Conservation (phyloP, 30 jellyfish, hydroid and myxozoan genomes). For the Sanderia malayensis region DNA sequence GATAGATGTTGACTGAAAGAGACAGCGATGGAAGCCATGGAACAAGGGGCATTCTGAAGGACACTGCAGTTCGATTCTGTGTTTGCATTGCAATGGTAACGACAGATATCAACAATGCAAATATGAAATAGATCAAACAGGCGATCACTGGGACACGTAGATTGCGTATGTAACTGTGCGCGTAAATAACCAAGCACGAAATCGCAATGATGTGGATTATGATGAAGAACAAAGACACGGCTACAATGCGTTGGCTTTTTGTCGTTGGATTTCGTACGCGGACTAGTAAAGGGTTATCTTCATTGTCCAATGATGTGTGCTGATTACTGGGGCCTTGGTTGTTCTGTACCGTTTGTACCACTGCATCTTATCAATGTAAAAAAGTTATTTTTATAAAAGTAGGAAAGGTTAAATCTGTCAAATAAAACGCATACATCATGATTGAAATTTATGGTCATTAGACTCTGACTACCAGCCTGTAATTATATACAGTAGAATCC, state of each 20-base stretch:
- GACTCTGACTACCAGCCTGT: too few relatives aligned
- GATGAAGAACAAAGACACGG: constrained; percentile 6
- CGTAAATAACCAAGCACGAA: constrained; percentile 13
- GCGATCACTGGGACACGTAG: not conserved
- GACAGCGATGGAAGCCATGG: constrained; percentile 81
- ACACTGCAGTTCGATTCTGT: constrained; percentile 16
- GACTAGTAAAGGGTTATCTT: not conserved
- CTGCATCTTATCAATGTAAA: too few relatives aligned
- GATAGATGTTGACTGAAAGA: constrained; percentile 37
- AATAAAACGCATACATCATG: too few relatives aligned
- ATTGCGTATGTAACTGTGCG: not conserved
- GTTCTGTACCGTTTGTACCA: too few relatives aligned
- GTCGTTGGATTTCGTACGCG: constrained; percentile 7
- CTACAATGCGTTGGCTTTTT: constrained; percentile 28
- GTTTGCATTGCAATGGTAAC: constrained; percentile 22
- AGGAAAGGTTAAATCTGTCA: too few relatives aligned
- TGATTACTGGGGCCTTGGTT: too few relatives aligned
- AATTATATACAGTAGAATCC: too few relatives aligned
- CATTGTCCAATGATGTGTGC: too few relatives aligned
- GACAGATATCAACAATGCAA: not conserved
- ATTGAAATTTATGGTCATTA: too few relatives aligned
- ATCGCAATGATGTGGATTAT: constrained; percentile 20
- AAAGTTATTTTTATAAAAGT: too few relatives aligned
- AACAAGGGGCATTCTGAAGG: constrained; percentile 57
- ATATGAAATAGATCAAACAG: too few relatives aligned